phyloP scores from a whole-genome alignment of 2,888 invertebrate genomes.

The Meandrusa payeni region DNA sequence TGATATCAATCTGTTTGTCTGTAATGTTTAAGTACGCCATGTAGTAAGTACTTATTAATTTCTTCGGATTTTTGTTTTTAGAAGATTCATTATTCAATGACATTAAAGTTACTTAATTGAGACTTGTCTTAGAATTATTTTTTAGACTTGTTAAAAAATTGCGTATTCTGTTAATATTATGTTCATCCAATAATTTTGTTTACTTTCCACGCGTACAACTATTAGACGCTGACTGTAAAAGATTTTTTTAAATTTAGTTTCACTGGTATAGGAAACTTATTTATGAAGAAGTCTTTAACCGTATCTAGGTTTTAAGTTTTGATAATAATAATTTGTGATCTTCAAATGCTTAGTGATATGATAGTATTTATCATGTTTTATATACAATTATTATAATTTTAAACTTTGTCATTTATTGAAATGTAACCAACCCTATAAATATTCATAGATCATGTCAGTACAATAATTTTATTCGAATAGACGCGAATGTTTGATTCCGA shows the following conservation, averaged over 20 bases:
- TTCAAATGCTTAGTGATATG: constrained; percentile 19
- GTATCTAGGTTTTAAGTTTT: constrained; percentile 11
- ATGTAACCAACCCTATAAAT: constrained; percentile 20
- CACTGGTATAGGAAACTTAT: constrained; percentile 11
- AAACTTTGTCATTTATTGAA: constrained; percentile 11
- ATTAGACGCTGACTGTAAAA: no score
- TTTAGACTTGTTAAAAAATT: no score
- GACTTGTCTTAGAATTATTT: no score
- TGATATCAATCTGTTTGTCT: no score
- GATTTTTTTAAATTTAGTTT: constrained; percentile 9
- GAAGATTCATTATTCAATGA: no score
- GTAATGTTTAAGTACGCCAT: no score
- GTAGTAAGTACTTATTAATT: no score
- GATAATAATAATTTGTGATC: constrained; percentile 19
- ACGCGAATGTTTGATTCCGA: constrained; percentile 39
- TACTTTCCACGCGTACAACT: no score
- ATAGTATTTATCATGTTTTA: constrained; percentile 19
- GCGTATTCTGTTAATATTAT: no score
- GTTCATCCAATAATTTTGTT: no score
- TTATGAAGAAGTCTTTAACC: constrained; percentile 9
- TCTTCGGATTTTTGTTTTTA: no score
- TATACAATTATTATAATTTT: constrained; percentile 14
- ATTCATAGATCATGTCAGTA: constrained; percentile 16
- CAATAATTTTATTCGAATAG: constrained; percentile 14
- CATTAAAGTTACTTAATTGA: no score